Conservation (phyloP, 2,797 vertebrate genomes). For the Cephalopachus bancanus region DNA sequence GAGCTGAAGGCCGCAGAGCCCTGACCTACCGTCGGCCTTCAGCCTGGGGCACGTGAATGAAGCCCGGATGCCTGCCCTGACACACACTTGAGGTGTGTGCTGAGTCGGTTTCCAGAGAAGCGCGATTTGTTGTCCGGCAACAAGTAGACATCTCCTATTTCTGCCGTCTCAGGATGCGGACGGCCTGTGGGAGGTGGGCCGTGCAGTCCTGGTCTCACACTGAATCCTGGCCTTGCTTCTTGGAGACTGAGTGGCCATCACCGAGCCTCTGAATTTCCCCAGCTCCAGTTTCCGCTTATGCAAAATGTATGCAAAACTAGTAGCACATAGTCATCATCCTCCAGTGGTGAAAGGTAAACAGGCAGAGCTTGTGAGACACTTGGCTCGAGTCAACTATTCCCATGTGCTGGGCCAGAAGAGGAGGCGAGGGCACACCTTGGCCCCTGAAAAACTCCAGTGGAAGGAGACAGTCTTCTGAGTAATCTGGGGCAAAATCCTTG, state of each 20-base stretch:
- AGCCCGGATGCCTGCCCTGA: not conserved
- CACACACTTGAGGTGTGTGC: rapidly evolving
- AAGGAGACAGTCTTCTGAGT: not conserved
- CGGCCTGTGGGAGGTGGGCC: not conserved
- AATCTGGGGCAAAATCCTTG: constrained; percentile 50
- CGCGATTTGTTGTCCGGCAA: not conserved
- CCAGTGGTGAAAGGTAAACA: constrained; percentile 74
- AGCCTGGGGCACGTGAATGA: not conserved
- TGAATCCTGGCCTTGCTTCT: not conserved
- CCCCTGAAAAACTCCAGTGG: constrained; percentile 33
- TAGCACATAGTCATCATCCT: not conserved
- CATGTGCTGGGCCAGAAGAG: not conserved
- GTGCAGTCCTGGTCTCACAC: rapidly evolving
- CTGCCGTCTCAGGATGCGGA: not conserved
- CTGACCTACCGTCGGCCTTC: not conserved
- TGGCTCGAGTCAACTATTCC: constrained; percentile 13
- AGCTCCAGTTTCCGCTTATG: constrained; percentile 75
- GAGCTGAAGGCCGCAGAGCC: not conserved
- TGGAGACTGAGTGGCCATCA: not conserved
- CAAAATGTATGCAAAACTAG: constrained; percentile 76
- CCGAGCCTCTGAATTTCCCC: constrained; percentile 7
- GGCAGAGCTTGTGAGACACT: constrained; percentile 68
- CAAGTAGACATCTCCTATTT: not conserved
- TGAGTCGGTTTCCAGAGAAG: not conserved
- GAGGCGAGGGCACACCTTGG: not conserved